Conservation (phyloP, 2,797 vertebrate species). For the Xerus rutilus region DNA sequence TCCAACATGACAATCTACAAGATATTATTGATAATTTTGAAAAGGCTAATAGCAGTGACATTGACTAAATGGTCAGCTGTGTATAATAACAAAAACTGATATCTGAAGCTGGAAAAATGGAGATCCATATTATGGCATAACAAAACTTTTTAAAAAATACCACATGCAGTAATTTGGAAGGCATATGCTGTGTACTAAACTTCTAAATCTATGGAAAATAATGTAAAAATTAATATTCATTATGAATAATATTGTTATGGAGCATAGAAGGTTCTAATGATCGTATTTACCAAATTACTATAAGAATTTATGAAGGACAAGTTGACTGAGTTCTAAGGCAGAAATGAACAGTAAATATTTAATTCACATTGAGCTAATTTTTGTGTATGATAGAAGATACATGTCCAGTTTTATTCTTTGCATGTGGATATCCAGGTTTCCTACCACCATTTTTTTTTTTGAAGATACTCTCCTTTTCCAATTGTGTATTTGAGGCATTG, state of each 20-base stretch:
- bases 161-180: neutral
- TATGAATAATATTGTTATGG: neutral
- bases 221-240: neutral
- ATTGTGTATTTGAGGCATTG: no score
- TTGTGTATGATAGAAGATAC: no score
- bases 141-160: neutral
- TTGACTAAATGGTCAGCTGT: neutral
- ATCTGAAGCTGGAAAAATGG: neutral
- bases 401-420: neutral
- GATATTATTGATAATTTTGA: neutral
- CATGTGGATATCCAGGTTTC: neutral
- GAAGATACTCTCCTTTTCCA: neutral
- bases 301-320: neutral
- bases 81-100: neutral
- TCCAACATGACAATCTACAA: neutral
- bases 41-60: neutral
- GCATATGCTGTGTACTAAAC: neutral
- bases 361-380: neutral
- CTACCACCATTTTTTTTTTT: neutral
- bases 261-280: neutral
- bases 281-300: neutral
- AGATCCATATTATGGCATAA: neutral
- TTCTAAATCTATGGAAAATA: neutral
- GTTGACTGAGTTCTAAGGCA: neutral
- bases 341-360: neutral